Conservation (phyloP, 2,888 invertebrate species). For the Craniophora ligustri region DNA sequence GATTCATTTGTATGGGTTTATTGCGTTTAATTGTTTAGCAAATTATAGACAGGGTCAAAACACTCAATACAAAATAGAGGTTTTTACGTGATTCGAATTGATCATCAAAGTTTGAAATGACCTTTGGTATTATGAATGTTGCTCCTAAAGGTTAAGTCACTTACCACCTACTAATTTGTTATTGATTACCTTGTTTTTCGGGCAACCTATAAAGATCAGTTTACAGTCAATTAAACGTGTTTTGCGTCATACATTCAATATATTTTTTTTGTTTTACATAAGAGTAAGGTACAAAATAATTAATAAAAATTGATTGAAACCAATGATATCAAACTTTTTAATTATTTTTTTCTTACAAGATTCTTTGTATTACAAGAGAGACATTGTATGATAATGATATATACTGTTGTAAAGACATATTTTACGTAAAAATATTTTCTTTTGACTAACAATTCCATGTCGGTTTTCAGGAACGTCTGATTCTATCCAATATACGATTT, state of each 20-base stretch:
- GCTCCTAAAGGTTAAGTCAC: background rate
- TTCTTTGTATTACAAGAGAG: too few species aligned
- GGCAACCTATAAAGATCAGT: background rate
- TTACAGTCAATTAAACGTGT: background rate
- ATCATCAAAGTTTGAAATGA: conserved; percentile 6
- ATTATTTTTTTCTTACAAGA: too few species aligned
- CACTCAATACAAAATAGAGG: conserved; percentile 16
- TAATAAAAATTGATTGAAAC: background rate
- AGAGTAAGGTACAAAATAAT: background rate
- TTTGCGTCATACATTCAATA: background rate
- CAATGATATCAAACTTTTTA: background rate
- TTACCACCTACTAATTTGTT: background rate
- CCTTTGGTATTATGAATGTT: background rate
- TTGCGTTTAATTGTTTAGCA: conserved; percentile 20
- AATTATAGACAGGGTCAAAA: conserved; percentile 18
- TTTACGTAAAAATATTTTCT: conserved; percentile 12
- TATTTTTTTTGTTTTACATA: background rate
- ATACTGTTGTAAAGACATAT: too few species aligned
- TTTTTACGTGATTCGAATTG: conserved; percentile 30
- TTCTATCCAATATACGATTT: conserved; percentile 23
- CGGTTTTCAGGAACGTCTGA: conserved; percentile 12
- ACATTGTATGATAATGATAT: too few species aligned
- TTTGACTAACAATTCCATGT: conserved; percentile 1
- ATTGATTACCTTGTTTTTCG: background rate
- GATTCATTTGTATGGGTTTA: conserved; percentile 21